These are phyloP conservation scores for Dasypogon diadema DNA, from an alignment of 2,888 invertebrate genomes.

Conservation along the genomic window DNA sequence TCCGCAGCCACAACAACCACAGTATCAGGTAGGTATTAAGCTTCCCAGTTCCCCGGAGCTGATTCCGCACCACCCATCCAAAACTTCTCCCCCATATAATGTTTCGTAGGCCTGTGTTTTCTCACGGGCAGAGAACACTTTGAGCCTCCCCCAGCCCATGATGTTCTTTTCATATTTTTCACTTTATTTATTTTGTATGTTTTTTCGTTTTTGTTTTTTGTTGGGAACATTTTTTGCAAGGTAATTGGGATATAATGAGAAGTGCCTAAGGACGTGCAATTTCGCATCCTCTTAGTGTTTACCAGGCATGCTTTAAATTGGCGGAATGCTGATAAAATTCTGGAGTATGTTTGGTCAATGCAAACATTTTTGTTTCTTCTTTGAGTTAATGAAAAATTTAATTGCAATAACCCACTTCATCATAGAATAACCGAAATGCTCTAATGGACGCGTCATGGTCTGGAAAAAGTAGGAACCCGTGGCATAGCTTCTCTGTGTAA, in stretches of 20 bases:
- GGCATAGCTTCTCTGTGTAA: too few species aligned
- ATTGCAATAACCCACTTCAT: background rate
- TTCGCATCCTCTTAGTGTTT: conserved; percentile 23
- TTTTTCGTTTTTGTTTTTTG: conserved; percentile 52
- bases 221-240: conserved; percentile 17
- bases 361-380: background rate
- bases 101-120: conserved; percentile 21
- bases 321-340: background rate
- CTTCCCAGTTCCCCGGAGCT: background rate
- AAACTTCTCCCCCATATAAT: background rate
- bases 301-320: background rate
- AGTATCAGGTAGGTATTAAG: conserved; percentile 45
- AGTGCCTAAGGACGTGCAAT: conserved; percentile 18
- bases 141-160: background rate
- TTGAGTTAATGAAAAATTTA: background rate
- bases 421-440: too few species aligned
- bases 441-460: too few species aligned
- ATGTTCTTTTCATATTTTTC: conserved; percentile 36
- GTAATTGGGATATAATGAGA: conserved; percentile 49
- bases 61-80: background rate
- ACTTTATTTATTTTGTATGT: conserved; percentile 52
- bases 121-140: background rate
- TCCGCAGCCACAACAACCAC: conserved; percentile 64
- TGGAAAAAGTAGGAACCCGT: too few species aligned
- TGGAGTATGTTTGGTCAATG: background rate